Evolutionary conservation across 2,888 invertebrate genomes (phyloP).

Genomic region (Nineta flava): DNA sequence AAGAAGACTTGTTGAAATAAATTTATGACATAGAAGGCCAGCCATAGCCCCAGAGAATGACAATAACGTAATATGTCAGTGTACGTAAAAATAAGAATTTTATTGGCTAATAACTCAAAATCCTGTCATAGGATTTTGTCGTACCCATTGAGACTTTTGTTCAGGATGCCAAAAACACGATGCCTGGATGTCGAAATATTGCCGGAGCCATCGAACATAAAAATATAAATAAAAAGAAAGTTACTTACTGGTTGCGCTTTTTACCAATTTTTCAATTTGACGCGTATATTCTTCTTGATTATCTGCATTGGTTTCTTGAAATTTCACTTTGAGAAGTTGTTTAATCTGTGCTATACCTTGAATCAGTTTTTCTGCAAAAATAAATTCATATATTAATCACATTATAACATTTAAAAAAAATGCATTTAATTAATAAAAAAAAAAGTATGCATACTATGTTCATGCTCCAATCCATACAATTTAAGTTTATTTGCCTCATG

Average conservation of each 20-base stretch:
- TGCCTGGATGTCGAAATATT: neutral
- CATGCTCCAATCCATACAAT: conserved; percentile 79
- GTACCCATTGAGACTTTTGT: too few relatives aligned
- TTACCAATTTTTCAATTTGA: conserved; percentile 53
- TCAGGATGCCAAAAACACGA: neutral
- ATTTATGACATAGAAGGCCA: too few relatives aligned
- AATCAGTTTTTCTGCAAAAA: conserved; percentile 54
- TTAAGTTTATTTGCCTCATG: conserved; percentile 98
- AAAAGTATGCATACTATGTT: conserved; percentile 66
- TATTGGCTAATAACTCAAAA: too few relatives aligned
- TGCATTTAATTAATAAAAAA: neutral
- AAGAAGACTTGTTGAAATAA: too few relatives aligned
- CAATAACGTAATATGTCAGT: too few relatives aligned
- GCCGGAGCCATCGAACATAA: too few relatives aligned
- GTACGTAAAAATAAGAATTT: too few relatives aligned
- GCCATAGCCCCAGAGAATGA: too few relatives aligned
- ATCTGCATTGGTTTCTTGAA: conserved; percentile 37
- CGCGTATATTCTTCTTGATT: conserved; percentile 47
- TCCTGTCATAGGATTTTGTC: too few relatives aligned
- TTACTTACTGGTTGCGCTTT: conserved; percentile 53
- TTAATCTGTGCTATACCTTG: conserved; percentile 64
- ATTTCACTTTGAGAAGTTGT: conserved; percentile 51
- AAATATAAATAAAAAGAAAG: conserved; percentile 4
- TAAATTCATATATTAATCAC: conserved; percentile 6
- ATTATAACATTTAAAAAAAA: too few relatives aligned